Evolutionary conservation across 2,888 invertebrate species (phyloP), one percentile per base, ranked within the genome.

Genomic region (Ophioninae sp.): DNA sequence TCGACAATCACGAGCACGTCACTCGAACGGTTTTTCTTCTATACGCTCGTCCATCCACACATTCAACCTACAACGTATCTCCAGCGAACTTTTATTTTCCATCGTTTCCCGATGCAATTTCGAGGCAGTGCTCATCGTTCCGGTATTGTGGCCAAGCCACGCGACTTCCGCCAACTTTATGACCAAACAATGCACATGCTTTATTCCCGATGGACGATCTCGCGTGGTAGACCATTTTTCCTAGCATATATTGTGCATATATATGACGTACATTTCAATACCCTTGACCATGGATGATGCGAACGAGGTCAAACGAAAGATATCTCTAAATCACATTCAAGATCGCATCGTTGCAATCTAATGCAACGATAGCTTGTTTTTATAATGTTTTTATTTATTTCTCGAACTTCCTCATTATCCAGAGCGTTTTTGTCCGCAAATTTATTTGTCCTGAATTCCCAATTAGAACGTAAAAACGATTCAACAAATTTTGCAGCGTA

Each of bases 141-240:
- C 83, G 86, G 86, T 87, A 87, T 87, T 85, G 86, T 79, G 64
- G 73, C 61, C 68, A 50, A 61, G 84, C 84, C 83, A 75, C 78
- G 73, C 83, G 80, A 85, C 82, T 85, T 87, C 85, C 86, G 83
- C 73, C 82, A 85, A 86, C 84, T 87, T 87, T 86, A 86, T 85
- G 87, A 84, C 79, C 85, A 79, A 85, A 85, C 87, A 86, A 87
- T 86, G 73, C 86, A 79, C 50, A 20, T 13, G 70, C 81, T 86
- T 87, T 83, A 86, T 83, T 85, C 79, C 79, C 81, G 74, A 77
- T 72, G 50, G 77, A 80, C 75, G 44, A 70, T 64, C 62, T 75
- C 61, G 39, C 39, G 21, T 64, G 69, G 62, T 17, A 13, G 23
- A 10, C 30, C 50, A n/a, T n/a, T 17, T 50, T 50, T 13, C 50